phyloP scores from a whole-genome alignment of 2,888 invertebrate species.

The Eilema sororculum region DNA sequence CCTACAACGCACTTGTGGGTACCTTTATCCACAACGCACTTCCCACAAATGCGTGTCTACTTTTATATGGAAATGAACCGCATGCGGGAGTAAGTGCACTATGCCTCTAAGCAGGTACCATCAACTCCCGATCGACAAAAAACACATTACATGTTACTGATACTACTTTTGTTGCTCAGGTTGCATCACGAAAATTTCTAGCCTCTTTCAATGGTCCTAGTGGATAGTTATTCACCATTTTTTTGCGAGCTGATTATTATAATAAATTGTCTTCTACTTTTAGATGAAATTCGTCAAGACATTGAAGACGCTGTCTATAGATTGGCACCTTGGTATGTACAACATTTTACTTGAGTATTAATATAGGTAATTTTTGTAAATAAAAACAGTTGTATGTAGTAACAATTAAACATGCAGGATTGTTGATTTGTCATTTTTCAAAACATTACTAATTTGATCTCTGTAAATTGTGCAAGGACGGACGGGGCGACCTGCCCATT shows the following conservation, averaged over 20 bases:
- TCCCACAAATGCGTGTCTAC: too few species aligned
- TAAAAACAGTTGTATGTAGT: background rate
- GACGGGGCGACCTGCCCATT: background rate
- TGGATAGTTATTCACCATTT: background rate
- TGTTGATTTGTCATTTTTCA: background rate
- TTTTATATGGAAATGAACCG: too few species aligned
- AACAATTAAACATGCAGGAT: background rate
- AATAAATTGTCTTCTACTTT: background rate
- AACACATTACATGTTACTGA: background rate
- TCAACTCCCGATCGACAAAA: background rate
- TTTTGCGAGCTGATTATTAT: background rate
- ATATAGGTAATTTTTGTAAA: background rate
- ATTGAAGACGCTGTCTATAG: slow-evolving; percentile 98
- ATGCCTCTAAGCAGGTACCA: too few species aligned
- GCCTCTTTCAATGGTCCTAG: background rate
- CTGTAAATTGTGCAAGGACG: background rate
- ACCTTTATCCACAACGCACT: too few species aligned
- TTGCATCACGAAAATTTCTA: background rate
- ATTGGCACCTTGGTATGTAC: slow-evolving; percentile 95
- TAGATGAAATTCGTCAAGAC: slow-evolving; percentile 99
- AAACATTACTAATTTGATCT: background rate
- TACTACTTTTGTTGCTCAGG: background rate
- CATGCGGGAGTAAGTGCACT: too few species aligned
- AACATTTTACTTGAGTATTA: background rate
- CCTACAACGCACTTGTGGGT: too few species aligned